phyloP scores from a whole-genome alignment of 2,888 invertebrate species.

The Lithosia quadra region DNA sequence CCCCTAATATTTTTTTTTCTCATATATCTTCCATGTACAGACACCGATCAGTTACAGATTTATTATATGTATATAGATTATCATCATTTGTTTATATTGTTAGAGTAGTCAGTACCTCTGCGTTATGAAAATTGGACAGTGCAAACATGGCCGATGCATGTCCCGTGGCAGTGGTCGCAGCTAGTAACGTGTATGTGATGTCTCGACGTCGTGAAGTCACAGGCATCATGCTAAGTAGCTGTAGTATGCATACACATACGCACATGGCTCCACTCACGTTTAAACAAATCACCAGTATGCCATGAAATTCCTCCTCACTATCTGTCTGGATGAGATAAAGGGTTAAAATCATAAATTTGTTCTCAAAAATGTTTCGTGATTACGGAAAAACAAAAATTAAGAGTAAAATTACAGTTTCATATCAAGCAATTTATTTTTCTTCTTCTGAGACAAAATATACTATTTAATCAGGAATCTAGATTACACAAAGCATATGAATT shows the following conservation, averaged over 20 bases:
- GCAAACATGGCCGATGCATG: conserved; percentile 77
- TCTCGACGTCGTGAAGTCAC: conserved; percentile 56
- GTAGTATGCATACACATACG: conserved; percentile 72
- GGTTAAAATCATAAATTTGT: not conserved
- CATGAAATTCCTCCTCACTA: conserved; percentile 74
- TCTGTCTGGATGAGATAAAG: conserved; percentile 66
- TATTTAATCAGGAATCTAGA: not conserved
- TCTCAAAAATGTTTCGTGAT: not conserved
- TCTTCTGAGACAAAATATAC: not conserved
- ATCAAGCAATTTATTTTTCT: not conserved
- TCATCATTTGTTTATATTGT: too few relatives aligned
- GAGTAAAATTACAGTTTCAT: not conserved
- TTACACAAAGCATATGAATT: not conserved
- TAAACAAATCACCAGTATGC: conserved; percentile 76
- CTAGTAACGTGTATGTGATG: conserved; percentile 69
- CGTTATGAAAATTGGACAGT: conserved; percentile 65
- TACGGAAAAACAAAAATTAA: not conserved
- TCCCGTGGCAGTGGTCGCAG: conserved; percentile 75
- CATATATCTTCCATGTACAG: too few relatives aligned
- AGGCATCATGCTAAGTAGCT: conserved; percentile 69
- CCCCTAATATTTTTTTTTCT: too few relatives aligned
- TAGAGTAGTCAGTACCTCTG: not conserved
- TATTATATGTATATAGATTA: too few relatives aligned
- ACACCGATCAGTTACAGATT: too few relatives aligned
- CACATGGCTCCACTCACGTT: conserved; percentile 79